Percentiles rank a stretch among this genome's conserved stretches.
These are phyloP conservation scores for Hemiscyllium ocellatum DNA, from an alignment of 2,113 vertebrate species.

Conservation along the genomic window DNA sequence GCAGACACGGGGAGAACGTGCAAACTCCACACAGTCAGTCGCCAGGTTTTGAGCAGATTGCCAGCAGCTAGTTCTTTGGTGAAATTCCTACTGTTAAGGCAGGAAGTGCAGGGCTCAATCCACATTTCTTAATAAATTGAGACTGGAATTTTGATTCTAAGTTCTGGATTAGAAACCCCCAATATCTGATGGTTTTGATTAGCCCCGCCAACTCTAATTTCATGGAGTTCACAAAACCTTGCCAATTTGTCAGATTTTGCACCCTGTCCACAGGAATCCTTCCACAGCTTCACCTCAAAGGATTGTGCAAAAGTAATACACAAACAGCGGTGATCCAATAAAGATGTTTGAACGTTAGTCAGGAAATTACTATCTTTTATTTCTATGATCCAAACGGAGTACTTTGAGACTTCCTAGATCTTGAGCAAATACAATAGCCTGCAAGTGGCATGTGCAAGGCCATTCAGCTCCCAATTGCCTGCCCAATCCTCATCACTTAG, in stretches of 20 bases:
- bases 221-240: not conserved
- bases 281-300: not conserved
- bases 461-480: too few relatives aligned
- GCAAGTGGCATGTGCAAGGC: not conserved
- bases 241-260: not conserved
- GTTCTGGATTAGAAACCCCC: not conserved
- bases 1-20: too few relatives aligned
- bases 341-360: not conserved
- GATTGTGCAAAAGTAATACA: not conserved
- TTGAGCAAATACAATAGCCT: not conserved
- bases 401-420: not conserved
- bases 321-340: not conserved
- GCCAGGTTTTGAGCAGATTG: not conserved
- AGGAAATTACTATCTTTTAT: not conserved
- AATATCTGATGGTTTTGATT: not conserved
- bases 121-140: not conserved
- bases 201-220: not conserved
- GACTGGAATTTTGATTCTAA: not conserved
- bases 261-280: not conserved
- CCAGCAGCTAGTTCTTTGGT: not conserved
- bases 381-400: not conserved
- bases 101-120: not conserved
- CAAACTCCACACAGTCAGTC: too few relatives aligned
- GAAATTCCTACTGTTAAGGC: too few relatives aligned
- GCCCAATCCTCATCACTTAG: not conserved